phyloP scores from a whole-genome alignment of 2,113 vertebrate species.

The Solea senegalensis region DNA sequence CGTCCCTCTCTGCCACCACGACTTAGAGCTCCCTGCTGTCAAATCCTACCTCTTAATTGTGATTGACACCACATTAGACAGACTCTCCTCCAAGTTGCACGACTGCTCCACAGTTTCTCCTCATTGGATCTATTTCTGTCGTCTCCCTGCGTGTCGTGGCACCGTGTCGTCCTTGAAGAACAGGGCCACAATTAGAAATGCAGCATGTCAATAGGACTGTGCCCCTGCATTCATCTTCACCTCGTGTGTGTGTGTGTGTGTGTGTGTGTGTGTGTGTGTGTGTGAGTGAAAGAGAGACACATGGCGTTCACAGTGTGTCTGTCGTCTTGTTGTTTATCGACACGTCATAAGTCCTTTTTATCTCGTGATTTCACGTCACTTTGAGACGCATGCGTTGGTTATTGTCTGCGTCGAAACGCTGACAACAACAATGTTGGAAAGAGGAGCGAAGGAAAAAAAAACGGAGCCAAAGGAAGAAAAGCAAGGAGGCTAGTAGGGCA shows the following conservation, averaged over 20 bases:
- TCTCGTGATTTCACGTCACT: constrained; percentile 17
- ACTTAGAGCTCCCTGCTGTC: constrained; percentile 26
- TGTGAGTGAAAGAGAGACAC: constrained; percentile 25
- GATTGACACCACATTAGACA: constrained; percentile 39
- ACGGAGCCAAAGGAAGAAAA: constrained; percentile 46
- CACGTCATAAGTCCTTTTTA: constrained; percentile 2
- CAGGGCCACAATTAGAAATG: constrained; percentile 72
- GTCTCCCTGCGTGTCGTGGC: constrained; percentile 58
- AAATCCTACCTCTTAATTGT: constrained; percentile 33
- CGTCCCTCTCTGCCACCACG: constrained; percentile 6
- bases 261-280: constrained; percentile 30
- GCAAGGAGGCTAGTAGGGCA: constrained; percentile 81
- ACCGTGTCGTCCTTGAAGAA: constrained; percentile 74
- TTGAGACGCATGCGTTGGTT: neutral
- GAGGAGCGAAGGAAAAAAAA: constrained; percentile 43
- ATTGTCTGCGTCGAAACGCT: constrained; percentile 37
- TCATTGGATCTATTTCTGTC: constrained; percentile 65
- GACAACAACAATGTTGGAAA: constrained; percentile 35
- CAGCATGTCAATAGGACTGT: constrained; percentile 71
- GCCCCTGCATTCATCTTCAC: constrained; percentile 76
- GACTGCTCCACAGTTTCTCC: constrained; percentile 33
- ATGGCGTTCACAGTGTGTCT: constrained; percentile 20
- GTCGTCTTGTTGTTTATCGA: constrained; percentile 8
- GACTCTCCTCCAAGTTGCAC: constrained; percentile 9
- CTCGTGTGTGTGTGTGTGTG: constrained; percentile 64